Base-by-base conservation (phyloP, 2,888 invertebrate species). In the Leptopilina drosophilae region DNA sequence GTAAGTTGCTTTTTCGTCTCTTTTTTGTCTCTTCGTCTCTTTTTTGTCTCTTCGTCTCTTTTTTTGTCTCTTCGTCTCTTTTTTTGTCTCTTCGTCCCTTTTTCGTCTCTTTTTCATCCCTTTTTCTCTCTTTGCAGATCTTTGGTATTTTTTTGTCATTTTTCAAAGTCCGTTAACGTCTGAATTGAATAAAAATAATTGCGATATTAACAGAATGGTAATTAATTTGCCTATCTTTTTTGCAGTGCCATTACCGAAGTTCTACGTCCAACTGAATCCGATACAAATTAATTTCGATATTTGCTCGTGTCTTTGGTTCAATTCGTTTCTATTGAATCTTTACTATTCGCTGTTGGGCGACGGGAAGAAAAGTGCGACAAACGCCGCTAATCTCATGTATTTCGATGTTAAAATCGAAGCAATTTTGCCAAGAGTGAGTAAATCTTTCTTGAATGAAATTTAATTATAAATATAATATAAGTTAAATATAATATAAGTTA, bases 231-330 rank as follows among this genome's bases (percentile, higher is more conserved):
- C 49, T 26, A 69, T 82, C 67, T 46, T 59, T 77, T 65, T 80
- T 79, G 20, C 93, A 98, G 98, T 99, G 84, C 99, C 99, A 59
- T 95, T 98, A 65, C 97, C 98, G 15, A 98, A 98, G 91, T 94
- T 98, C 85, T 99, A 97, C 92, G 95, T 97, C 14, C 97, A 98
- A 89, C 92, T 98, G 46, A 98, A 98, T 92, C 99, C 99, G 0
- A 94, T 99, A 77, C 95, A 97, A 87, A 93, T 99, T 65, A 95
- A 95, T 73, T 95, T 99, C 89, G 99, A 99, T 92, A 94, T 96
- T 78, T 94, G 95, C 82, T 98, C 98, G 78, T 94, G 97, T 82
- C 93, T 99, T 80, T 99, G 99, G 99, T 94, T 98, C 78, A 98
- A 98, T 89, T 97, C 98, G 53, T 99, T 99, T 92, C 94, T 96